Conservation (phyloP, 37 sponge, comb jelly and placozoan genomes). For the Bolinopsis microptera region DNA sequence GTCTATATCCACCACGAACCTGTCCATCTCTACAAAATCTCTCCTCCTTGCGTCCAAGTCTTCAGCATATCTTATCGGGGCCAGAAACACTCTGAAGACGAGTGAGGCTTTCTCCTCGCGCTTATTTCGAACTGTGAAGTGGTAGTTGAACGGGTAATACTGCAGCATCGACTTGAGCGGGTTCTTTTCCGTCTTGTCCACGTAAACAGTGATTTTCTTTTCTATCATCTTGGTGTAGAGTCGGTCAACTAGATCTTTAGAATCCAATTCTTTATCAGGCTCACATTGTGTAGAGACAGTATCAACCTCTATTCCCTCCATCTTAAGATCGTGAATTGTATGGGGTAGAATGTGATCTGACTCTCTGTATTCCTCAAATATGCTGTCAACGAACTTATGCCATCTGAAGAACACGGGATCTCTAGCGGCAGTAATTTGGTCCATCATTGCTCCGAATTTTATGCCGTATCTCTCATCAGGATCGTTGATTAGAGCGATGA, state of each 20-base stretch:
- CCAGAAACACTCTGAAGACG: background rate
- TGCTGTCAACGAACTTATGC: conserved; percentile 30
- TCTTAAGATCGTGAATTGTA: background rate
- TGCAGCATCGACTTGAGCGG: background rate
- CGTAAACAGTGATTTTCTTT: background rate
- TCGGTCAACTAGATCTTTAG: background rate
- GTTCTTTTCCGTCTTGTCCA: background rate
- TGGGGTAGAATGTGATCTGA: background rate
- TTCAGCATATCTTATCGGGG: background rate
- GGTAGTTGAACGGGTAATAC: background rate
- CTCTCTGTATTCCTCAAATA: background rate
- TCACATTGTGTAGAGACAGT: background rate
- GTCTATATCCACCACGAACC: background rate
- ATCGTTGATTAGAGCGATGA: background rate
- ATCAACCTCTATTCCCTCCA: background rate
- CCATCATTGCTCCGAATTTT: background rate
- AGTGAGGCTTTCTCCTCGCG: background rate
- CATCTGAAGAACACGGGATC: conserved; percentile 37
- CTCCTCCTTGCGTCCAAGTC: background rate
- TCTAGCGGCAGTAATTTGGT: background rate
- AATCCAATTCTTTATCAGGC: background rate
- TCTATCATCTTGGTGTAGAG: background rate
- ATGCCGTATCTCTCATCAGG: background rate
- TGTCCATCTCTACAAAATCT: background rate
- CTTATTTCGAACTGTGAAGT: background rate